Percentiles rank a stretch among this genome's conserved stretches.
Conservation (phyloP, 1,140 invertebrate species). For the Berghia stephanieae region DNA sequence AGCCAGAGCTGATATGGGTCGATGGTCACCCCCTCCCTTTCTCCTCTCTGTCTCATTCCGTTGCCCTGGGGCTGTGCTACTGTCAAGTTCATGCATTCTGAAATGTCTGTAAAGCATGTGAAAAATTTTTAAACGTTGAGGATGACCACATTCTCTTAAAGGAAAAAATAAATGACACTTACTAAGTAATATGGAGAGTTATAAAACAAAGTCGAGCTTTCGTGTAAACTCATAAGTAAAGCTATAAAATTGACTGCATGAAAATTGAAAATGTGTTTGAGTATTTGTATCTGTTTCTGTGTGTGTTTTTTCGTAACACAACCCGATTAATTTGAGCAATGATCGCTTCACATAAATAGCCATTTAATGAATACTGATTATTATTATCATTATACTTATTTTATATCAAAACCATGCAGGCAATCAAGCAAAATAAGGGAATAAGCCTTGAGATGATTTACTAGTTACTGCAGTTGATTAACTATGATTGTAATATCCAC, state of each 20-base stretch:
- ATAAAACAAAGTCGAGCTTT: too few species aligned
- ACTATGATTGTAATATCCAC: background rate
- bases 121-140: background rate
- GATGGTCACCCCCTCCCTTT: background rate
- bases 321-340: too few species aligned
- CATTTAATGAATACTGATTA: background rate
- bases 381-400: background rate
- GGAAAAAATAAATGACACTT: background rate
- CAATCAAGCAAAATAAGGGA: background rate
- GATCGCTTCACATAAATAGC: too few species aligned
- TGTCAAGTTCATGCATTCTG: background rate
- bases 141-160: background rate
- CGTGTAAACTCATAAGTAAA: too few species aligned
- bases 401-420: background rate
- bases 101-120: background rate
- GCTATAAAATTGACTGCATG: too few species aligned
- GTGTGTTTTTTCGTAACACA: too few species aligned
- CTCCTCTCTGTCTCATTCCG: too few species aligned
- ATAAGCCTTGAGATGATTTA: background rate
- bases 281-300: too few species aligned
- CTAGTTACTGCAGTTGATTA: background rate
- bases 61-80: background rate
- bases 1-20: slow-evolving; percentile 54
- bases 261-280: too few species aligned
- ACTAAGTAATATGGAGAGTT: too few species aligned